These are phyloP conservation scores for Liopterus haemorrhoidalis DNA, from an alignment of 2,888 invertebrate species.

Conservation along the genomic window DNA sequence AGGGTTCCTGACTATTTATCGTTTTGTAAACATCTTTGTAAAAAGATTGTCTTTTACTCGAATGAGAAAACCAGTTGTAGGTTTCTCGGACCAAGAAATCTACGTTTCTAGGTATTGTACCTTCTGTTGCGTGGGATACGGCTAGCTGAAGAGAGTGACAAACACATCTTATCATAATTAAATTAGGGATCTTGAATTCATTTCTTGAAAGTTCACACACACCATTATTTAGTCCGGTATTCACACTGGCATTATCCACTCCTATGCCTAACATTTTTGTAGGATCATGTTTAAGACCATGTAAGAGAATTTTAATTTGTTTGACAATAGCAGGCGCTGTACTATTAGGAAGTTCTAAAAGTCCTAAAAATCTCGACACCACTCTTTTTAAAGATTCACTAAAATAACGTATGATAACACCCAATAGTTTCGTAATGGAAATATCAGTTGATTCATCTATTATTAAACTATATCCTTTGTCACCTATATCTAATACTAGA, in stretches of 20 bases:
- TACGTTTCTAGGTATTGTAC: constrained; percentile 35
- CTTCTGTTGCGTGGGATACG: constrained; percentile 33
- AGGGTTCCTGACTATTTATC: constrained; percentile 31
- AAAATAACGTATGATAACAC: constrained; percentile 28
- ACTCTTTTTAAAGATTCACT: constrained; percentile 25
- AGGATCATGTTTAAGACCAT: constrained; percentile 28
- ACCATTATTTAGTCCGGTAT: constrained; percentile 40
- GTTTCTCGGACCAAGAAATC: constrained; percentile 35
- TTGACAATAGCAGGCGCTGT: constrained; percentile 27
- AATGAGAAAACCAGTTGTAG: constrained; percentile 37
- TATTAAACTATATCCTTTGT: constrained; percentile 29
- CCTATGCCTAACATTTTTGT: constrained; percentile 38
- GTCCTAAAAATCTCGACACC: constrained; percentile 29
- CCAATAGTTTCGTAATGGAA: constrained; percentile 28
- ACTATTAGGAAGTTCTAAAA: constrained; percentile 23
- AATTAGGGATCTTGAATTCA: constrained; percentile 32
- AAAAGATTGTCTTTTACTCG: constrained; percentile 27
- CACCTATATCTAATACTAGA: constrained; percentile 29
- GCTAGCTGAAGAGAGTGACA: constrained; percentile 40
- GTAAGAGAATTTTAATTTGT: constrained; percentile 20
- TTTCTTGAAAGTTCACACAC: constrained; percentile 37
- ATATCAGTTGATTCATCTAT: constrained; percentile 35
- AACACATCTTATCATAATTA: constrained; percentile 37
- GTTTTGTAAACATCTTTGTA: constrained; percentile 29
- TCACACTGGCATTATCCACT: constrained; percentile 40